Evolutionary conservation across 1,140 invertebrate species (phyloP).

Genomic region (Microplitis demolitor): DNA sequence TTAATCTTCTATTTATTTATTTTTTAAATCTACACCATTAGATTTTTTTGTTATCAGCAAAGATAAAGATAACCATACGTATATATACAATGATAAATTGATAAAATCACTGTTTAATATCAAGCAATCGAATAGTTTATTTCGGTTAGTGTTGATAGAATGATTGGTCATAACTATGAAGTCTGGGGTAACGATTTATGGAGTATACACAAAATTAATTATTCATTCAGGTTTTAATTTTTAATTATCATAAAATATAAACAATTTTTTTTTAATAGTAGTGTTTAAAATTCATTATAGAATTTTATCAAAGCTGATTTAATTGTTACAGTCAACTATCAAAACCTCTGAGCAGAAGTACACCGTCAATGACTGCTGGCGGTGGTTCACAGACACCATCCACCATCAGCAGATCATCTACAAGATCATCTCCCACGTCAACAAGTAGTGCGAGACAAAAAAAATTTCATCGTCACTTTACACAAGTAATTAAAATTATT

Average conservation of each 20-base stretch:
- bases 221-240: not conserved
- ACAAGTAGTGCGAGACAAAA: conserved; percentile 54
- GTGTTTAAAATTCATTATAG: not conserved
- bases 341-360: conserved; percentile 55
- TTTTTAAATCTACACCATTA: too few relatives aligned
- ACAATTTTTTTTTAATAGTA: not conserved
- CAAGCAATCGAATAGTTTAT: too few relatives aligned
- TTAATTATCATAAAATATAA: not conserved
- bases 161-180: conserved; percentile 13
- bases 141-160: not conserved
- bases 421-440: conserved; percentile 50
- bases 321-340: conserved; percentile 45
- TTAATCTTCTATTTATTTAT: too few relatives aligned
- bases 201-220: conserved; percentile 24
- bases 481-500: conserved; percentile 43
- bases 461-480: conserved; percentile 56
- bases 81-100: not conserved
- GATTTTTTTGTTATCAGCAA: too few relatives aligned
- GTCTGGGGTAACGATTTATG: conserved; percentile 43
- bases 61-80: too few relatives aligned
- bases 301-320: not conserved
- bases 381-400: conserved; percentile 39
- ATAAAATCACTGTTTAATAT: not conserved
- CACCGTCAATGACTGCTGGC: conserved; percentile 54
- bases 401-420: conserved; percentile 49